Evolutionary conservation across 1,140 invertebrate genomes (phyloP).

Genomic region (Subanguina moxae): DNA sequence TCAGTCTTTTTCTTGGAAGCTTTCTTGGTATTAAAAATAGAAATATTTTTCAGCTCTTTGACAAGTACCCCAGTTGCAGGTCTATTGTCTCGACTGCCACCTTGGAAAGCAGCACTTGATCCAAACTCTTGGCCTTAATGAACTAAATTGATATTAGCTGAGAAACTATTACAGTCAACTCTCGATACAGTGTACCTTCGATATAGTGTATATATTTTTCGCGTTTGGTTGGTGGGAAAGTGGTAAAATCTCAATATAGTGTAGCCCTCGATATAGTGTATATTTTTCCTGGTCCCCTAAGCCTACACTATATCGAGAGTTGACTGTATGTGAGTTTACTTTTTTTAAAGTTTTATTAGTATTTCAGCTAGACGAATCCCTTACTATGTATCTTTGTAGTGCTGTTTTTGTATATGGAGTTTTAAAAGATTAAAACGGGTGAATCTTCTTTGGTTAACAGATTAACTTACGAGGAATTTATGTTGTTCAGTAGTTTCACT

Average conservation of each 20-base stretch:
- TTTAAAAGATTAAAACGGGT: not conserved
- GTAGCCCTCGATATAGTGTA: too few relatives aligned
- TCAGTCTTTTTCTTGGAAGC: not conserved
- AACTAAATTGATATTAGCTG: too few relatives aligned
- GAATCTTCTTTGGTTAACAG: not conserved
- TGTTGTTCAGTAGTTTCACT: not conserved
- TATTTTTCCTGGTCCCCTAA: too few relatives aligned
- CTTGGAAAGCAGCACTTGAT: slow-evolving; percentile 2
- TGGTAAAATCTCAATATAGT: too few relatives aligned
- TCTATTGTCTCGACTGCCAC: slow-evolving; percentile 17
- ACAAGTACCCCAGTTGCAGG: slow-evolving; percentile 43
- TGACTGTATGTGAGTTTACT: too few relatives aligned
- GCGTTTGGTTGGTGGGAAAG: too few relatives aligned
- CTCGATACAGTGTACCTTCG: too few relatives aligned
- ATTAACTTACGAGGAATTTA: not conserved
- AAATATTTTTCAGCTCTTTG: slow-evolving; percentile 33
- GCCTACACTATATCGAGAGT: too few relatives aligned
- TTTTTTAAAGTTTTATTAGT: too few relatives aligned
- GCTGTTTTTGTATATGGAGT: not conserved
- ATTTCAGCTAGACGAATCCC: not conserved
- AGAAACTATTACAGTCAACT: too few relatives aligned
- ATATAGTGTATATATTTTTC: too few relatives aligned
- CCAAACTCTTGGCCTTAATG: not conserved
- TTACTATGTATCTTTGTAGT: not conserved
- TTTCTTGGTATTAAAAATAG: not conserved